A percentile compares a stretch with the other conserved stretches of the same genome.
These are phyloP conservation scores for Sebastes minor DNA, from an alignment of 2,797 vertebrate genomes.

Conservation along the genomic window DNA sequence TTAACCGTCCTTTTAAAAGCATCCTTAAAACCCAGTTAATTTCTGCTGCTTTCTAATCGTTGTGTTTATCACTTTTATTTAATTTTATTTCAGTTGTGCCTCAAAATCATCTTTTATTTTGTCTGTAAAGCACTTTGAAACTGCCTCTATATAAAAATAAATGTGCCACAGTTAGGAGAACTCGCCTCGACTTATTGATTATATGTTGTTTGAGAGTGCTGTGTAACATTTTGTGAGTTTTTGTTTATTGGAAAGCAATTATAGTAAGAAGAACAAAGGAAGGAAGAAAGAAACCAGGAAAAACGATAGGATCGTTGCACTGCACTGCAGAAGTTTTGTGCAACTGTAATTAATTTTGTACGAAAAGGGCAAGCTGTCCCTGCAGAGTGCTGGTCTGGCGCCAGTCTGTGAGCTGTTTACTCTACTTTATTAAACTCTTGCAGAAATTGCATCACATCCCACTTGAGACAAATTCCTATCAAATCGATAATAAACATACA, in stretches of 20 bases:
- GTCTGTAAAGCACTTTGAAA: neutral
- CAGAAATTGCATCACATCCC: neutral
- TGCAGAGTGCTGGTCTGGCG: neutral
- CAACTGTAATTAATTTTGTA: conserved; percentile 4
- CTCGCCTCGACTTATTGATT: neutral
- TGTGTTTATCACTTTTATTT: neutral
- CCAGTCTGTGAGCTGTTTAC: neutral
- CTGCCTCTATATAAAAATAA: neutral
- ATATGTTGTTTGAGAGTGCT: neutral
- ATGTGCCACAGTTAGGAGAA: neutral
- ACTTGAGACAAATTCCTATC: no score
- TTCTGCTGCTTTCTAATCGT: neutral
- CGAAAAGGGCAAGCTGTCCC: conserved; percentile 17
- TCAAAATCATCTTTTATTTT: neutral
- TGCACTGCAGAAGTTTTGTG: conserved; percentile 19
- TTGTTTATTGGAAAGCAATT: neutral
- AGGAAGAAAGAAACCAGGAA: neutral
- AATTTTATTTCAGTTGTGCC: neutral
- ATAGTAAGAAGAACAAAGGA: neutral
- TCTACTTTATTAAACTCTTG: neutral
- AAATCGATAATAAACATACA: neutral
- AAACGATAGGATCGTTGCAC: neutral
- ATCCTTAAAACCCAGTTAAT: neutral
- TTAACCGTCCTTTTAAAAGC: neutral
- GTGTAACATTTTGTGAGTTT: neutral